These are phyloP conservation scores for Gryllus longicercus DNA, from an alignment of 2,888 invertebrate species.

Conservation along the genomic window DNA sequence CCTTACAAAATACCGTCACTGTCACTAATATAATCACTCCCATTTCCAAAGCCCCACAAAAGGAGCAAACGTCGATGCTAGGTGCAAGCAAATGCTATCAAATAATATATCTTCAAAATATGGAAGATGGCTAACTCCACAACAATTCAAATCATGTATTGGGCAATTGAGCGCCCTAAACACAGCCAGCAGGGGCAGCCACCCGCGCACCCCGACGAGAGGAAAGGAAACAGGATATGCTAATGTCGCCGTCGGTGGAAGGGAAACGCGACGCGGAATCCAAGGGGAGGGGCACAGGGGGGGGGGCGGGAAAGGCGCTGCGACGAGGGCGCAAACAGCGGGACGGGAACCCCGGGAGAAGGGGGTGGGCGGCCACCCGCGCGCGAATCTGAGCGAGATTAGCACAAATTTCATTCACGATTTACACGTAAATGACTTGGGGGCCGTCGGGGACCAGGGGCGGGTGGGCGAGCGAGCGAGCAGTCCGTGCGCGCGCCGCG, in stretches of 20 bases:
- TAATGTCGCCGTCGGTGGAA: background rate
- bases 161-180: too few relatives aligned
- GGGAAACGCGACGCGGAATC: background rate
- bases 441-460: constrained; percentile 12
- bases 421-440: constrained; percentile 39
- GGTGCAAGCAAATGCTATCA: too few relatives aligned
- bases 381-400: constrained; percentile 39
- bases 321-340: background rate
- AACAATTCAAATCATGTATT: too few relatives aligned
- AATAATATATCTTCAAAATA: too few relatives aligned
- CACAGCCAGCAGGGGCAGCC: too few relatives aligned
- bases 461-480: too few relatives aligned
- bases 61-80: too few relatives aligned
- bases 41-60: too few relatives aligned
- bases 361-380: constrained; percentile 33
- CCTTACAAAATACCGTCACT: too few relatives aligned
- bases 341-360: background rate
- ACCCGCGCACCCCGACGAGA: background rate
- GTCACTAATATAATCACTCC: too few relatives aligned
- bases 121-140: too few relatives aligned
- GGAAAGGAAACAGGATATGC: background rate
- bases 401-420: constrained; percentile 40
- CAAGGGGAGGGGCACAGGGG: background rate
- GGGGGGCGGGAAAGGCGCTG: background rate
- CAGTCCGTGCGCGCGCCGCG: too few relatives aligned